Base-by-base conservation (phyloP, 2,888 invertebrate species). In the Volucella inanis region DNA sequence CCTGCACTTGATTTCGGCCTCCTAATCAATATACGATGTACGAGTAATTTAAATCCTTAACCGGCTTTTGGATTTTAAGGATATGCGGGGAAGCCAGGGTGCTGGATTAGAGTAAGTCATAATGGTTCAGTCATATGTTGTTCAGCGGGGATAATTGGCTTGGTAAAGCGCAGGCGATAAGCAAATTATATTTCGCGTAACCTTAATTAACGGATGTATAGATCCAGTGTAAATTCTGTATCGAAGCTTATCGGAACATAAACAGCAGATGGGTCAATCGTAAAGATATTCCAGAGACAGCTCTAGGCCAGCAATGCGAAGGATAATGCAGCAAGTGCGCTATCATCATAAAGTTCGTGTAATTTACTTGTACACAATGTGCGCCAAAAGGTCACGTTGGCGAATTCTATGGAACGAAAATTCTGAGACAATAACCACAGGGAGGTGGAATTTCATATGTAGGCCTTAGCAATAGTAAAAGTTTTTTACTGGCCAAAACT, bases 31-130 rank as follows among this genome's bases (percentile, higher is more conserved):
- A 65, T 31, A 41, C 57, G 41, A 45, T 1, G 45, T 50, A 71
- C 49, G n/a, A 22, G 57, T 67, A 50, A 76, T 76, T 61, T 76
- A 52, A 64, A 55, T 55, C 78, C 70, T 45, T 77, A 62, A 77
- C 70, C 70, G 55, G 45, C 49, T 71, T 67, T 79, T 78, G 77
- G 70, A 72, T 71, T 65, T 72, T 72, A 65, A 79, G 72, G 49
- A 43, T 57, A 65, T 65, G 38, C 47, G 65, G 15, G 38, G 49
- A 18, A 41, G 11, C 3, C 41, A 12, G 31, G n/a, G 47, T 15
- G 64, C 39, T 14, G 39, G 6, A 9, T 18, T 14, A 18, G 8
- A 12, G 15, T 12, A 12, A 2, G 6, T 8, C 8, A 14, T 18
- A 14, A 45, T n/a, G 49, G 45, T 12, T 57, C 2, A 39, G 9